Conservation (phyloP, 2,888 invertebrate genomes). For the Hypolimnas misippus region DNA sequence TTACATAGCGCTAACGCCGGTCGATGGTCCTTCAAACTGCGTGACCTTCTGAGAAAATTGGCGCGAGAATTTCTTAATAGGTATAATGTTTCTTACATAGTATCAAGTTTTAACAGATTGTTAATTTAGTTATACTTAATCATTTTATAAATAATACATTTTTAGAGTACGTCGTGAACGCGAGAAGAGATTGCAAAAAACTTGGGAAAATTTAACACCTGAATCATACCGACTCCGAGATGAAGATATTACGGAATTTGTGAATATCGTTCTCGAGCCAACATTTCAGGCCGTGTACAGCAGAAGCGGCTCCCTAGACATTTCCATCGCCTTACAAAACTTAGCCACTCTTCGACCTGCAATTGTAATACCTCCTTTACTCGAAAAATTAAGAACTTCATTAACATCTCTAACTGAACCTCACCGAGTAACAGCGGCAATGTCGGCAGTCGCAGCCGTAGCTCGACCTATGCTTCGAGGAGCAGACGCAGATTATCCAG, state of each 20-base stretch:
- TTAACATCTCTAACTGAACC: conserved; percentile 95
- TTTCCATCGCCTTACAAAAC: conserved; percentile 88
- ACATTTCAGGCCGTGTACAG: conserved; percentile 92
- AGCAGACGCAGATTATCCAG: conserved; percentile 84
- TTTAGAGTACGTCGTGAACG: conserved; percentile 87
- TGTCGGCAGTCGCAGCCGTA: conserved; percentile 88
- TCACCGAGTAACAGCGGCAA: conserved; percentile 89
- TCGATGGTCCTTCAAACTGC: conserved; percentile 88
- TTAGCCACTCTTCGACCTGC: conserved; percentile 92
- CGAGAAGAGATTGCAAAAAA: conserved; percentile 76
- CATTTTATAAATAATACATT: conserved; percentile 39
- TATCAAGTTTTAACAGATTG: not conserved
- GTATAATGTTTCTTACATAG: conserved; percentile 45
- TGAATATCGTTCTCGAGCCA: conserved; percentile 89
- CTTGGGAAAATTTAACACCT: conserved; percentile 89
- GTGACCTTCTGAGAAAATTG: conserved; percentile 88
- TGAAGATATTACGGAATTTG: conserved; percentile 91
- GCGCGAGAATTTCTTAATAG: conserved; percentile 86
- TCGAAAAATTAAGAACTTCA: conserved; percentile 91
- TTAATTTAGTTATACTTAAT: not conserved
- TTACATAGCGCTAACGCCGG: conserved; percentile 95
- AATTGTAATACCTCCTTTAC: conserved; percentile 90
- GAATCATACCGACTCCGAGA: conserved; percentile 89
- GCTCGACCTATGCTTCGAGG: conserved; percentile 86
- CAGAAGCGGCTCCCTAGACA: conserved; percentile 86